phyloP scores from a whole-genome alignment of 2,113 vertebrate species.

The Lamprologus tigripictilis region DNA sequence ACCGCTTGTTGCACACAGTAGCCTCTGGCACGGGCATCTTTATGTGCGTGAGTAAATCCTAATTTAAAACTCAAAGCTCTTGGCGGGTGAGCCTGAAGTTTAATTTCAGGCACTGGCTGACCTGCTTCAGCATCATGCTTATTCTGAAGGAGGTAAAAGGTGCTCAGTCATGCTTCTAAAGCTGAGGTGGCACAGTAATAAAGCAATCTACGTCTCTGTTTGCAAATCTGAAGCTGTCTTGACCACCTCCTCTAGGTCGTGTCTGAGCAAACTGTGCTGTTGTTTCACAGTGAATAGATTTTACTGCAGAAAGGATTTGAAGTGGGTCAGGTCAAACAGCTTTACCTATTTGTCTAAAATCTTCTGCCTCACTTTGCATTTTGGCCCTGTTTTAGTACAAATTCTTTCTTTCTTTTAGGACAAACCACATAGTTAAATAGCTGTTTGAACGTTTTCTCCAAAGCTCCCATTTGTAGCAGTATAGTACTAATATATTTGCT shows the following conservation, averaged over 20 bases:
- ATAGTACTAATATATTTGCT: neutral
- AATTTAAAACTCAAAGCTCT: neutral
- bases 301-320: conserved; percentile 27
- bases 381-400: neutral
- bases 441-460: neutral
- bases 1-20: neutral
- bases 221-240: neutral
- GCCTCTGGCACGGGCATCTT: neutral
- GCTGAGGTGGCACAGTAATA: conserved; percentile 16
- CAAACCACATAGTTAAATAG: neutral
- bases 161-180: conserved; percentile 36
- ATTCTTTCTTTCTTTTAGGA: neutral
- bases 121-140: neutral
- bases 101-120: conserved; percentile 17
- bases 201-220: neutral
- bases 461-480: neutral
- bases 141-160: neutral
- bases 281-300: conserved; percentile 24
- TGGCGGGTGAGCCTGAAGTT: neutral
- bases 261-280: conserved; percentile 17
- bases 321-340: conserved; percentile 36
- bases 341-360: conserved; percentile 20
- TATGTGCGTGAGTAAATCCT: neutral
- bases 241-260: neutral
- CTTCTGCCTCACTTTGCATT: neutral